These are phyloP conservation scores for Oppia nitens DNA, from an alignment of 1,140 invertebrate species.

Conservation along the genomic window DNA sequence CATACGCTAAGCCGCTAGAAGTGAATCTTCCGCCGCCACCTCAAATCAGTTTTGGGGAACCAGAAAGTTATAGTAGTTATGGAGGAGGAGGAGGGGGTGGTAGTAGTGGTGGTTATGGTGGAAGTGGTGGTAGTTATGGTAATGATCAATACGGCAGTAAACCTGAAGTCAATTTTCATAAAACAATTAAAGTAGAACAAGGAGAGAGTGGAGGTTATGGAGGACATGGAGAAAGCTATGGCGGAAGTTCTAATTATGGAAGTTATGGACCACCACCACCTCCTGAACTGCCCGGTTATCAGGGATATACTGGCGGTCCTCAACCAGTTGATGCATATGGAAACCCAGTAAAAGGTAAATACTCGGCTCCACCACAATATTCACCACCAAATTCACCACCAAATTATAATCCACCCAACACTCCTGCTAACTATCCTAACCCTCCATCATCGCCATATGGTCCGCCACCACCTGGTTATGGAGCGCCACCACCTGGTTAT, in stretches of 20 bases:
- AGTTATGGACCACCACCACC: not conserved
- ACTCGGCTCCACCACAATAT: no score
- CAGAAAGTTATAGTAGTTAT: not conserved
- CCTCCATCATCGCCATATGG: not conserved
- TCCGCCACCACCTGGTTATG: not conserved
- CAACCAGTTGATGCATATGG: no score
- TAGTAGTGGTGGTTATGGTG: conserved; percentile 1
- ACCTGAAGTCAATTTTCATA: not conserved
- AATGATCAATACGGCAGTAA: not conserved
- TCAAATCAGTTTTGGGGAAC: conserved; percentile 6
- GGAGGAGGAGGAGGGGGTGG: conserved; percentile 2
- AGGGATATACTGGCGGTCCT: no score
- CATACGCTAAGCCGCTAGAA: conserved; percentile 11
- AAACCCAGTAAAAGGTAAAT: no score
- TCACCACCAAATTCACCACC: not conserved
- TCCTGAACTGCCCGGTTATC: not conserved
- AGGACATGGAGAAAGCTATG: not conserved
- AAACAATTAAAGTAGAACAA: not conserved
- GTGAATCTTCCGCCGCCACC: conserved; percentile 8
- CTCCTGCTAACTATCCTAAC: not conserved
- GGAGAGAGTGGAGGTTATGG: not conserved
- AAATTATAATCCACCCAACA: not conserved
- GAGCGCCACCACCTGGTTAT: not conserved
- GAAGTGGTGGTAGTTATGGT: not conserved
- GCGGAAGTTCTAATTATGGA: not conserved